These are phyloP conservation scores for Agriopis leucophaearia DNA, from an alignment of 2,888 invertebrate genomes.

Conservation along the genomic window DNA sequence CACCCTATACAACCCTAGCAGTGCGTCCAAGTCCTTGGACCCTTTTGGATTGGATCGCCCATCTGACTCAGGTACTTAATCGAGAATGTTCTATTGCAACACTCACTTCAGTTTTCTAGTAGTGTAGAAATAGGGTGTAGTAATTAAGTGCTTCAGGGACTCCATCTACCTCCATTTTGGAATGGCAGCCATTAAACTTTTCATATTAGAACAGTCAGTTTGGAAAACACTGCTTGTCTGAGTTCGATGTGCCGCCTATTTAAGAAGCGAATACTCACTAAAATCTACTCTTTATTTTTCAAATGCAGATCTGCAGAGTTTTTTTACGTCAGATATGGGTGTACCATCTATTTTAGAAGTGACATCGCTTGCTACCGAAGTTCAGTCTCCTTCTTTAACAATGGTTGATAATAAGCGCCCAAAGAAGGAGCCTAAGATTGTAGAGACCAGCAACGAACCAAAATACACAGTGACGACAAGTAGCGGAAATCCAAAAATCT, in stretches of 20 bases:
- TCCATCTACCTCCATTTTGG: no score
- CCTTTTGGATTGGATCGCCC: constrained; percentile 57
- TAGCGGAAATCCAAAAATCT: constrained; percentile 74
- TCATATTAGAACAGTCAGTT: no score
- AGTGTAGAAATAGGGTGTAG: no score
- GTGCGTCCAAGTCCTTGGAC: constrained; percentile 59
- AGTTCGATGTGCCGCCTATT: no score
- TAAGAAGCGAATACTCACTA: neutral
- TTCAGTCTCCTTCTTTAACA: constrained; percentile 46
- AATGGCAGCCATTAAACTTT: no score
- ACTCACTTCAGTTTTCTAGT: no score
- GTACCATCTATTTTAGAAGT: constrained; percentile 63
- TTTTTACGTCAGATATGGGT: constrained; percentile 55
- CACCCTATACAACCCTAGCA: constrained; percentile 62
- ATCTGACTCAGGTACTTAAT: constrained; percentile 58
- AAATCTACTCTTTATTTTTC: neutral
- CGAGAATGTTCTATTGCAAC: no score
- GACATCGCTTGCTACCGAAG: constrained; percentile 42
- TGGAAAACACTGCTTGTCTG: neutral
- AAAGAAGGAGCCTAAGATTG: constrained; percentile 64
- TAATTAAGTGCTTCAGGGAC: no score
- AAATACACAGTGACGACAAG: constrained; percentile 75
- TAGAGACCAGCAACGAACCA: constrained; percentile 64
- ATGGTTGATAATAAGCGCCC: constrained; percentile 76
- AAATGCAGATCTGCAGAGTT: constrained; percentile 53